Conservation (phyloP, 92 coral and sea anemone species). For the Bergia puertoricense region DNA sequence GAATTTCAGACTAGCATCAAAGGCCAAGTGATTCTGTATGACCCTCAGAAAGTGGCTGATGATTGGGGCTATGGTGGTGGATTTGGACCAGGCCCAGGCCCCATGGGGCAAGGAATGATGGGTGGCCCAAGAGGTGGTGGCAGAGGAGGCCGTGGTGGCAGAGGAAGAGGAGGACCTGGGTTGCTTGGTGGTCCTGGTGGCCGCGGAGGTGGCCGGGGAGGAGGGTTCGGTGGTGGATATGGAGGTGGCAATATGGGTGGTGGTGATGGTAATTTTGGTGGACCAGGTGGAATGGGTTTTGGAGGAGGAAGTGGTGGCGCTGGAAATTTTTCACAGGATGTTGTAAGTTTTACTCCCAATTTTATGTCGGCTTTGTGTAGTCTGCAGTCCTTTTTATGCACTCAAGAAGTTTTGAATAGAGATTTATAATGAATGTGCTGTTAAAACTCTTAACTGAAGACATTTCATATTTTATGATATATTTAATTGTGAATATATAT, state of each 20-base stretch:
- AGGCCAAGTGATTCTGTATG: conserved; percentile 86
- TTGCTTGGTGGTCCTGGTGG: conserved; percentile 65
- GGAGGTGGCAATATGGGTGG: conserved; percentile 67
- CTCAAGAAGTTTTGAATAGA: neutral
- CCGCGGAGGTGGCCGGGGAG: conserved; percentile 59
- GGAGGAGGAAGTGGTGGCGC: conserved; percentile 46
- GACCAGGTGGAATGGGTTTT: conserved; percentile 41
- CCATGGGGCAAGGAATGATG: conserved; percentile 40
- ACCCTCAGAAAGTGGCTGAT: conserved; percentile 68
- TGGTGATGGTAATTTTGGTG: conserved; percentile 56
- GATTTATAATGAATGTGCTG: too few relatives aligned
- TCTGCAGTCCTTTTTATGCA: neutral
- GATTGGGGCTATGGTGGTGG: conserved; percentile 83
- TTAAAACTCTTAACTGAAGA: too few relatives aligned
- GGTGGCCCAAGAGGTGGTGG: conserved; percentile 67
- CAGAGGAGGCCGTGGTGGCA: conserved; percentile 69
- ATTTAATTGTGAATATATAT: too few relatives aligned
- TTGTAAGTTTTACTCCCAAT: neutral
- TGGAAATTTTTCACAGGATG: conserved; percentile 48
- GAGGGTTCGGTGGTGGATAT: conserved; percentile 73
- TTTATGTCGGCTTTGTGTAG: neutral
- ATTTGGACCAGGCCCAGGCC: conserved; percentile 46
- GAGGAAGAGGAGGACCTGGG: conserved; percentile 70
- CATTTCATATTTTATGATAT: too few relatives aligned
- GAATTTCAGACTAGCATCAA: conserved; percentile 74